Evolutionary conservation across 2,797 vertebrate genomes (phyloP), one percentile per base, ranked within the genome.

Genomic region (Acropternis orthonyx): DNA sequence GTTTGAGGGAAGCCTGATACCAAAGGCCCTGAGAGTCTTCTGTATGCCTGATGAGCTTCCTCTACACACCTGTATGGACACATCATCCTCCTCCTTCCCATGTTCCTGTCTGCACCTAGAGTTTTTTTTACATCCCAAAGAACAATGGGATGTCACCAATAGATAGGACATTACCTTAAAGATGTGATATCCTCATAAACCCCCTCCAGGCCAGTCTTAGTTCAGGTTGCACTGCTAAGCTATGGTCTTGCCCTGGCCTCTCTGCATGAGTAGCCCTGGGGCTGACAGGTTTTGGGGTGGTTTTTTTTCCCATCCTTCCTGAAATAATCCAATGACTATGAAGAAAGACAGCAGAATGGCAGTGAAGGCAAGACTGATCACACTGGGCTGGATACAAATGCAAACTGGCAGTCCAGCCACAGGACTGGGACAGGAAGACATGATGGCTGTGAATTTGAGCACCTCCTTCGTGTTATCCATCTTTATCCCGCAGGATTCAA

Each of bases 381-480:
- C 2, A 2, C 48, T 69, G 61, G 21, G 24, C 10, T 62, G 43
- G 56, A 49, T 55, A 13, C 13, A n/a, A 48, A 24, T 1, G 4
- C 7, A 12, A 62, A 36, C 30, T 46, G 34, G 27, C 48, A 62
- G 36, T 65, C 8, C 69, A 73, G 20, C 43, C 27, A 36, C 27
- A 43, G 39, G n/a, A 51, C 7, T 1, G 9, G 74, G 66, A 56
- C 43, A 62, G 73, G 39, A 61, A 36, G 41, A 75, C 17, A 12
- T 0, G 24, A 75, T 67, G 36, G 43, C 63, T 85, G 20, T 4
- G 10, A 59, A 43, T 72, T 28, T 56, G 48, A 80, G 32, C 22
- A 69, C 17, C 37, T 18, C 55, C 30, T 86, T 62, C 0, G 0
- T 34, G 14, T 48, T 59, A 27, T 19, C 24, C 6, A 15, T 37